Conservation (phyloP, 2,888 invertebrate genomes). For the Molanna angustata region DNA sequence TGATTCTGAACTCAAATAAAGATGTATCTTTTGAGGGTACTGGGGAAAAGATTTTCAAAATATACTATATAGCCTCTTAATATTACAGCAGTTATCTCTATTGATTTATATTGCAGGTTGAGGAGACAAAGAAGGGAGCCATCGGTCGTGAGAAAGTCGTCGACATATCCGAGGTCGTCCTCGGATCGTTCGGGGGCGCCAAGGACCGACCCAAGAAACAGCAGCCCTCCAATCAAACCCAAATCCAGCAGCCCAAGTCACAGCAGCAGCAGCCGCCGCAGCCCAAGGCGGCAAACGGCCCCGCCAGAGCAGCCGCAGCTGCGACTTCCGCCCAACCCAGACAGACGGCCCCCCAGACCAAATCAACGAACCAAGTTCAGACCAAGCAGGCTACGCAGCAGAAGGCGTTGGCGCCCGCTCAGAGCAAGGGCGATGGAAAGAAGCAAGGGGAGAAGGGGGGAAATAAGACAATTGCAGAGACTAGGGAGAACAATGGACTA, state of each 20-base stretch:
- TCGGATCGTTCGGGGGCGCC: slow-evolving; percentile 14
- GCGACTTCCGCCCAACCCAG: too few relatives aligned
- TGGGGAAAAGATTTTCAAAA: too few relatives aligned
- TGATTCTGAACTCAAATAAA: too few relatives aligned
- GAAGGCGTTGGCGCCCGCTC: neutral
- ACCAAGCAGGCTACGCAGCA: neutral
- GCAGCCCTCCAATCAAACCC: slow-evolving; percentile 8
- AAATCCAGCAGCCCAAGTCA: slow-evolving; percentile 14
- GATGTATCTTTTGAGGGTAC: too few relatives aligned
- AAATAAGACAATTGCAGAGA: neutral
- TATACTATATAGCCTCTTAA: too few relatives aligned
- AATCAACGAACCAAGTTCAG: too few relatives aligned
- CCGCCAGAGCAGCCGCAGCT: neutral
- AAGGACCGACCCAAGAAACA: too few relatives aligned
- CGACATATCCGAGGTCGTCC: slow-evolving; percentile 31
- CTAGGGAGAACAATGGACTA: neutral
- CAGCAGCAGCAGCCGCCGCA: slow-evolving; percentile 36
- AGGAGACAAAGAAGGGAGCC: slow-evolving; percentile 8
- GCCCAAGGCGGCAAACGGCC: too few relatives aligned
- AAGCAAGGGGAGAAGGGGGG: neutral
- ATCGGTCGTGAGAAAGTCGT: slow-evolving; percentile 35
- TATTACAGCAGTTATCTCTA: too few relatives aligned
- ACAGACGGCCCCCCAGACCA: neutral
- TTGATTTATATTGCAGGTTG: too few relatives aligned
- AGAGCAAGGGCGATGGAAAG: too few relatives aligned